Evolutionary conservation across 2,113 vertebrate species (phyloP).

Genomic region (Phrynosoma platyrhinos): DNA sequence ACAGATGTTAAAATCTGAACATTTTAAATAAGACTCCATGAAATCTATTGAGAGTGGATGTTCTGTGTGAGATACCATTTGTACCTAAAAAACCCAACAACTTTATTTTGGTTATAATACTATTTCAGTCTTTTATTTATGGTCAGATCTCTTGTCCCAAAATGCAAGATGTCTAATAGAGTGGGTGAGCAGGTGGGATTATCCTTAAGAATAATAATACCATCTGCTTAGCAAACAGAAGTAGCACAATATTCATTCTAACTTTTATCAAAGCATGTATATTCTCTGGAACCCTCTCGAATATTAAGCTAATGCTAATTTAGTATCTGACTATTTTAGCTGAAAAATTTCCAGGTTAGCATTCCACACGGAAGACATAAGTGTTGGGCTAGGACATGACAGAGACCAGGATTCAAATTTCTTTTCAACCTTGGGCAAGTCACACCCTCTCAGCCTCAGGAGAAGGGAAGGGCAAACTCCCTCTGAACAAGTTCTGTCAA

Average conservation of each 20-base stretch:
- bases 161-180: neutral
- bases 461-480: too few relatives aligned
- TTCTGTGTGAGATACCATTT: conserved; percentile 4
- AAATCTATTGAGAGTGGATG: neutral
- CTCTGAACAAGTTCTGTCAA: too few relatives aligned
- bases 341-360: neutral
- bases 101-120: neutral
- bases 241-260: neutral
- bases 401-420: too few relatives aligned
- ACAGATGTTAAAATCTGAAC: neutral
- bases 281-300: neutral
- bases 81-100: neutral
- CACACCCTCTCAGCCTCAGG: too few relatives aligned
- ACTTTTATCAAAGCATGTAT: neutral
- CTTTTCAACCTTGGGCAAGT: too few relatives aligned
- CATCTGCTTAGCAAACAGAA: neutral
- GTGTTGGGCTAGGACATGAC: too few relatives aligned
- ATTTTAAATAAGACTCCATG: neutral
- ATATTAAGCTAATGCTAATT: neutral
- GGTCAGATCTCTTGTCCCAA: neutral
- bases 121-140: neutral
- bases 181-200: neutral
- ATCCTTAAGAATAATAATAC: neutral
- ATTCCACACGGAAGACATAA: neutral
- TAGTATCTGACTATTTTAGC: neutral